These are phyloP conservation scores for Australoheros facetus DNA, from an alignment of 2,797 vertebrate genomes.

Conservation along the genomic window DNA sequence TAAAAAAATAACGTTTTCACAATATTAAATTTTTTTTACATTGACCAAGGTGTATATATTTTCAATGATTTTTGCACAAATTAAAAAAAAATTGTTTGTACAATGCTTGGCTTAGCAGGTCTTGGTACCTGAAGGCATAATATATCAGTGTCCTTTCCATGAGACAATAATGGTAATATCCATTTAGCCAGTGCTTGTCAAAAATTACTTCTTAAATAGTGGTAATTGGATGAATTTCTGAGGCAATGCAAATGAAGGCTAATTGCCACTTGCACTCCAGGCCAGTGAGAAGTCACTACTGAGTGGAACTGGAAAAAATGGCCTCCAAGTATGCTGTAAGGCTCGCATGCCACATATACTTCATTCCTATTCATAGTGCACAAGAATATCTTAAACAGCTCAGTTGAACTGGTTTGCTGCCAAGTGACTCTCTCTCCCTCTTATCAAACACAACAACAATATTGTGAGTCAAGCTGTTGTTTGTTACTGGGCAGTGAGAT, in stretches of 20 bases:
- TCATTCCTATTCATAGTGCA: conserved; percentile 60
- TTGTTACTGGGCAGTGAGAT: conserved; percentile 67
- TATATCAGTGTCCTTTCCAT: conserved; percentile 30
- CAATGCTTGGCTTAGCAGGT: neutral
- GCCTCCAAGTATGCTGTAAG: conserved; percentile 34
- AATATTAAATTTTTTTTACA: accelerated
- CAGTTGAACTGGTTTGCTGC: conserved; percentile 70
- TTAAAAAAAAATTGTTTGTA: neutral
- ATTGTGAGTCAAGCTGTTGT: conserved; percentile 77
- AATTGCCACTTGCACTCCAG: conserved; percentile 64
- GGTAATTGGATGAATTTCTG: conserved; percentile 65
- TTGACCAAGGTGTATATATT: neutral
- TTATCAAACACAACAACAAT: conserved; percentile 70
- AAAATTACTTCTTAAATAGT: conserved; percentile 59
- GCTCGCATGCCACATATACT: conserved; percentile 53
- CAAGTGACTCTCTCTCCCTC: conserved; percentile 62
- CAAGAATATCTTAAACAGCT: conserved; percentile 68
- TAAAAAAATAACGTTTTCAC: neutral
- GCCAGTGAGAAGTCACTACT: conserved; percentile 50
- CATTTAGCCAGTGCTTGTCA: conserved; percentile 57
- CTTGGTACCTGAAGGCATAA: neutral
- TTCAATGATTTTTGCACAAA: neutral
- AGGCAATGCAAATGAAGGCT: conserved; percentile 66
- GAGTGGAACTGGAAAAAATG: conserved; percentile 36
- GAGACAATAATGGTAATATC: conserved; percentile 33